These are phyloP conservation scores for Papilio demoleus DNA, from an alignment of 2,888 invertebrate genomes.

Conservation along the genomic window DNA sequence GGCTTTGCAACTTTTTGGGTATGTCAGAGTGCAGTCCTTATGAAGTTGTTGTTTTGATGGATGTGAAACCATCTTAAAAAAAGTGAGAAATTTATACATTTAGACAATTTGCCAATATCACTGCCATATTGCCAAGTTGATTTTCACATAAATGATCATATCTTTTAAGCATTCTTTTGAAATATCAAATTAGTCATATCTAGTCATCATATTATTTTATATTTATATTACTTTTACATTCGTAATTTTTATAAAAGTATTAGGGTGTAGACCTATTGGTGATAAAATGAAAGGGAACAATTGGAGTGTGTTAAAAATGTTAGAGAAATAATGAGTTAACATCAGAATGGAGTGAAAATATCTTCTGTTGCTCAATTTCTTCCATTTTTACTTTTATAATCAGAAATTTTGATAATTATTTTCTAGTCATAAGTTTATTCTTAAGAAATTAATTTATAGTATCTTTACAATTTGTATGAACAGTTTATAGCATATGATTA, in stretches of 20 bases:
- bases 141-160: background rate
- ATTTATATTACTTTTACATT: slow-evolving; percentile 23
- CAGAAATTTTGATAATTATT: slow-evolving; percentile 45
- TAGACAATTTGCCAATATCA: slow-evolving; percentile 36
- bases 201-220: slow-evolving; percentile 34
- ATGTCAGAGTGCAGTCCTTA: slow-evolving; percentile 90
- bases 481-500: slow-evolving; percentile 7
- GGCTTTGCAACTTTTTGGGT: slow-evolving; percentile 86
- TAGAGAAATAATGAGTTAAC: slow-evolving; percentile 25
- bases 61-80: slow-evolving; percentile 72
- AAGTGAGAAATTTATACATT: slow-evolving; percentile 22
- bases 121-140: slow-evolving; percentile 42
- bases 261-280: slow-evolving; percentile 30
- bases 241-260: slow-evolving; percentile 27
- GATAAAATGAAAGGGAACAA: slow-evolving; percentile 42
- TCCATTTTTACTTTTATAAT: slow-evolving; percentile 41
- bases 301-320: slow-evolving; percentile 33
- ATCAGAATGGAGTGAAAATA: slow-evolving; percentile 32
- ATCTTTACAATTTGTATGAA: slow-evolving; percentile 41
- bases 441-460: slow-evolving; percentile 31
- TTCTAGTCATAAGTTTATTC: slow-evolving; percentile 51
- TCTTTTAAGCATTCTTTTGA: slow-evolving; percentile 21
- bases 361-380: slow-evolving; percentile 57
- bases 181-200: slow-evolving; percentile 37
- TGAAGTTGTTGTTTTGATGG: slow-evolving; percentile 86